Conservation (phyloP, 2,113 vertebrate genomes). For the Aegypius monachus region DNA sequence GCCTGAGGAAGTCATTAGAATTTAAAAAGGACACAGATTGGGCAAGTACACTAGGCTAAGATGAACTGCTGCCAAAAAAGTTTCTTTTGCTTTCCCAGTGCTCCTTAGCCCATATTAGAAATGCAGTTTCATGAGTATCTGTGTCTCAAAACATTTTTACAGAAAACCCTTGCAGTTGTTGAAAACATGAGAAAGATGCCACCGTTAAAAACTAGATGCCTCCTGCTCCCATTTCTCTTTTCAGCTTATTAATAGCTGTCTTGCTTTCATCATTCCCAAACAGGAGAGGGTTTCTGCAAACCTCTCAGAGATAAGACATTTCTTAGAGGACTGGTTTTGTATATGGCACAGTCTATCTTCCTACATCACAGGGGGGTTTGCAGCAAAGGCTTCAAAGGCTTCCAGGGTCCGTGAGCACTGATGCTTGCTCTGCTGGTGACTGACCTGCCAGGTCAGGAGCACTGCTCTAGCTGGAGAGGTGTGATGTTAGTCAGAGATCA, state of each 20-base stretch:
- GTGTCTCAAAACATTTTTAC: neutral
- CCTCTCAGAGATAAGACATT: neutral
- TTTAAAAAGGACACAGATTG: conserved; percentile 51
- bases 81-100: conserved; percentile 2
- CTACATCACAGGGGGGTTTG: neutral
- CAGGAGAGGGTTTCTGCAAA: neutral
- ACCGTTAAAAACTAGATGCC: neutral
- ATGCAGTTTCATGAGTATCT: neutral
- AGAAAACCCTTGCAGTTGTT: neutral
- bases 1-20: conserved; percentile 67
- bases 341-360: neutral
- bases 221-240: neutral
- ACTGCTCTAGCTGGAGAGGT: neutral
- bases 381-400: neutral
- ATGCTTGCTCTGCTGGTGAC: neutral
- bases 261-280: neutral
- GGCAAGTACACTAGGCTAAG: neutral
- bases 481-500: neutral
- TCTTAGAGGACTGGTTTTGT: neutral
- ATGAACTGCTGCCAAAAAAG: conserved; percentile 35
- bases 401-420: neutral
- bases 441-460: neutral
- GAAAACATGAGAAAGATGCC: neutral
- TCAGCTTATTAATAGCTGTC: neutral
- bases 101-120: neutral